Conservation (phyloP, 2,113 vertebrate genomes). For the Antechinus flavipes region DNA sequence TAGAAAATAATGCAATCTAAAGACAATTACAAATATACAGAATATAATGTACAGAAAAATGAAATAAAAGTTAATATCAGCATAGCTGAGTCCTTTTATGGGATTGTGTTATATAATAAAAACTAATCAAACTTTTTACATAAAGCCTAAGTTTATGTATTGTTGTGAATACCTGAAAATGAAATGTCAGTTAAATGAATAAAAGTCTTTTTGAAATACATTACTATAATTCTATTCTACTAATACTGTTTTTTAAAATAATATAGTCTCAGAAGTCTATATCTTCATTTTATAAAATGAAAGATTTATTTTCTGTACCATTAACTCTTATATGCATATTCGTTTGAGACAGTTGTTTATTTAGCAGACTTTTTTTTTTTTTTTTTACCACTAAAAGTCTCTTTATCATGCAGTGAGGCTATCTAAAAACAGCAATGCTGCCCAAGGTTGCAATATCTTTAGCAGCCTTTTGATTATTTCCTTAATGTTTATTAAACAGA, state of each 20-base stretch:
- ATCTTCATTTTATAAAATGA: neutral
- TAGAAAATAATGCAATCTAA: neutral
- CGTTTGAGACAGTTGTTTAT: neutral
- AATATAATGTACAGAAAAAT: neutral
- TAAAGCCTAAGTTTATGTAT: neutral
- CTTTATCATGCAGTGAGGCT: neutral
- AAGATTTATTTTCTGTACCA: neutral
- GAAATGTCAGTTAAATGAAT: neutral
- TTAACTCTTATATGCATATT: neutral
- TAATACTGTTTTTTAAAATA: neutral
- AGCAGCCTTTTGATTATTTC: neutral
- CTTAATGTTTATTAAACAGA: neutral
- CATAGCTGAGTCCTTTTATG: neutral
- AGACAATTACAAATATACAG: neutral
- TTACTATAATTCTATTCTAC: neutral
- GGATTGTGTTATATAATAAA: neutral
- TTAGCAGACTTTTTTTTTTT: neutral
- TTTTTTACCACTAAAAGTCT: neutral
- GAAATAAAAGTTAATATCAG: neutral
- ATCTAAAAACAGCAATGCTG: neutral
- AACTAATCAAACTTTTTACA: neutral
- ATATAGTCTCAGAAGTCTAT: neutral
- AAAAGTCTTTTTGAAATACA: neutral
- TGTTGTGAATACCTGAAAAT: neutral
- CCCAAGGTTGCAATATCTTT: neutral